Evolutionary conservation across 2,113 vertebrate genomes (phyloP).

Genomic region (Proteles cristata): DNA sequence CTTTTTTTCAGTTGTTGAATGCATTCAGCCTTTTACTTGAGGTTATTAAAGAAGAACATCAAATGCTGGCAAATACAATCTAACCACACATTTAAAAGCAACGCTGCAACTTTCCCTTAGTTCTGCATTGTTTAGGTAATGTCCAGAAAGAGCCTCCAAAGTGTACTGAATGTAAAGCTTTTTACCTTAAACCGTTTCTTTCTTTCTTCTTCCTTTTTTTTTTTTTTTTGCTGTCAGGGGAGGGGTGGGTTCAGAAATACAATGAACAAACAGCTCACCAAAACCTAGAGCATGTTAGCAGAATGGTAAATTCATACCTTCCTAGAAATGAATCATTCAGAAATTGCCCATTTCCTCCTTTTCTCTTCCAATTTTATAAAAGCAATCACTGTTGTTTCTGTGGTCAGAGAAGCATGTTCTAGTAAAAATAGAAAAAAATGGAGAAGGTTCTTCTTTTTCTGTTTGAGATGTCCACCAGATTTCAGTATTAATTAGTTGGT

Average conservation of each 20-base stretch:
- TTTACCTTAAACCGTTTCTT: constrained; percentile 41
- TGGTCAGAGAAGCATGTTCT: background rate
- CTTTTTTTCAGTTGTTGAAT: constrained; percentile 93
- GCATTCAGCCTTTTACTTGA: constrained; percentile 92
- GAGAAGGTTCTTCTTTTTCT: background rate
- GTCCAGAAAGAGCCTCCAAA: constrained; percentile 72
- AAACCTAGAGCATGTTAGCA: constrained; percentile 24
- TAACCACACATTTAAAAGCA: constrained; percentile 85
- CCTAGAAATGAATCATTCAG: constrained; percentile 33
- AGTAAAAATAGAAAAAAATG: constrained; percentile 25
- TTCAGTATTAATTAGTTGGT: background rate
- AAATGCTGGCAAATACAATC: constrained; percentile 88
- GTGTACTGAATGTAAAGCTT: constrained; percentile 66
- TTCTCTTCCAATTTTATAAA: constrained; percentile 48
- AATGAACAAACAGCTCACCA: constrained; percentile 42
- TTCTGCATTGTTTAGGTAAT: constrained; percentile 79
- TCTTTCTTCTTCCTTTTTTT: background rate
- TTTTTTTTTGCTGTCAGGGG: background rate
- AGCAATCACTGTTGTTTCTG: constrained; percentile 33
- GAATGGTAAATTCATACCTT: constrained; percentile 41
- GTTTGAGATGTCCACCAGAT: background rate
- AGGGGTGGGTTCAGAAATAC: background rate
- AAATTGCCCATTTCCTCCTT: constrained; percentile 31
- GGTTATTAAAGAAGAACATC: constrained; percentile 91
- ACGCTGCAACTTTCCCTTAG: constrained; percentile 73